phyloP scores from a whole-genome alignment of 2,888 invertebrate species.

The Caprella mutica region DNA sequence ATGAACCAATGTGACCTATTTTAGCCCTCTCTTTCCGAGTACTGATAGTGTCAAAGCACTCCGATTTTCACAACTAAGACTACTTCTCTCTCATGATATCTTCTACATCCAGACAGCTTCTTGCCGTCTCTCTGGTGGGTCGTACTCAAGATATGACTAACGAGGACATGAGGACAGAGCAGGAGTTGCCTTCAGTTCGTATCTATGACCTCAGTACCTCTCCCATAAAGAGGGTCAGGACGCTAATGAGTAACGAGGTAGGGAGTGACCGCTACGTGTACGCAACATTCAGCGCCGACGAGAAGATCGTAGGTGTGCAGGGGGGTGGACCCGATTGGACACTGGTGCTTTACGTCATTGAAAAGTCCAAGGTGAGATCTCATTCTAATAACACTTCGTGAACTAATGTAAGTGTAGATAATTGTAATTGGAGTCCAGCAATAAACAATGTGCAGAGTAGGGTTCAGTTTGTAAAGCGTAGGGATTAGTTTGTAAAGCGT shows the following conservation, averaged over 20 bases:
- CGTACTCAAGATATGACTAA: conserved; percentile 4
- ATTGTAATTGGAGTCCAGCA: too few relatives aligned
- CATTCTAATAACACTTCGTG: neutral
- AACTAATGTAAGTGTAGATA: too few relatives aligned
- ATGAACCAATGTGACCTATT: too few relatives aligned
- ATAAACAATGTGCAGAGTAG: too few relatives aligned
- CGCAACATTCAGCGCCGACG: conserved; percentile 68
- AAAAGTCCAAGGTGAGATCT: conserved; percentile 56
- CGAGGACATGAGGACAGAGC: conserved; percentile 3
- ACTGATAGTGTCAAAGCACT: too few relatives aligned
- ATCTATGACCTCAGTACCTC: conserved; percentile 44
- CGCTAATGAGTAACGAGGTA: conserved; percentile 41
- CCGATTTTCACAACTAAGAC: neutral
- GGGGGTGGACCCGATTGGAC: conserved; percentile 74
- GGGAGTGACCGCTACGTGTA: conserved; percentile 54
- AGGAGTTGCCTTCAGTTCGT: conserved; percentile 35
- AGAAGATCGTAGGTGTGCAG: conserved; percentile 64
- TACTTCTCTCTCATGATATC: neutral
- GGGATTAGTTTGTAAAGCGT: too few relatives aligned
- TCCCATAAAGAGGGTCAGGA: conserved; percentile 41
- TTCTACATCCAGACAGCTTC: conserved; percentile 17
- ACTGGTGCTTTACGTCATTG: conserved; percentile 68
- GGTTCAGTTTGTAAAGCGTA: too few relatives aligned
- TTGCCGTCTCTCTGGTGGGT: conserved; percentile 25
- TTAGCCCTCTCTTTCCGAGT: too few relatives aligned